Base-by-base conservation (phyloP, 2,888 invertebrate species). In the Metallyticus violacea region DNA sequence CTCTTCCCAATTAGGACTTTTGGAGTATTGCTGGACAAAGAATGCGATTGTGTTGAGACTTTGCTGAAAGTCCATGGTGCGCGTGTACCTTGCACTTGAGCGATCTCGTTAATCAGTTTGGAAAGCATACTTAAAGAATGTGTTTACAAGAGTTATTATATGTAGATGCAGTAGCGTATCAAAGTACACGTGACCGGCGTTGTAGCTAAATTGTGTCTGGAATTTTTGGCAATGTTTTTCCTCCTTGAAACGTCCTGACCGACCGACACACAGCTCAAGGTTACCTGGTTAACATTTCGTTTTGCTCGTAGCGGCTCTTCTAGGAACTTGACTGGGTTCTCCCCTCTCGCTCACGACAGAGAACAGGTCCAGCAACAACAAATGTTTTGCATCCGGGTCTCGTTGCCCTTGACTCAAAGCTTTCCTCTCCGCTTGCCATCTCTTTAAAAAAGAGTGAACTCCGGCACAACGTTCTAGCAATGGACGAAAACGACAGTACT, bases 221-320 rank as follows among this genome's bases (percentile, higher is more conserved):
- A 81, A 81, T 30, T 81, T 81, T 81, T 81, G 81, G 81, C 81
- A 81, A 30, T 40, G 30, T 30, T 81, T 81, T 81, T 81, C 30
- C 81, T 81, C 81, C 81, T 81, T 81, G 30, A 81, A 81, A 81
- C 81, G 81, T 30, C 30, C 81, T 62, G 40, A n/a, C n/a, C n/a
- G n/a, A n/a, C n/a, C n/a, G n/a, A n/a, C n/a, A n/a, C n/a, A n/a
- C n/a, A n/a, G 15, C 40, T 62, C 40, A 62, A 62, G 40, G 40
- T 62, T 62, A 62, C 40, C 40, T 62, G 40, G 40, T 62, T 62
- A 62, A 62, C 40, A 62, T 62, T 62, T 62, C 40, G 40, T 62
- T 62, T 62, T 62, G 40, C 40, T 62, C 40, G 9, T 62, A 62
- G 40, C 40, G 40, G 40, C 40, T 62, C 40, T 62, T 62, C 40